A percentile compares a stretch with the other conserved stretches of the same genome.
Evolutionary conservation across 1,140 invertebrate species (phyloP).

Genomic region (Akabosia matsudoensis): DNA sequence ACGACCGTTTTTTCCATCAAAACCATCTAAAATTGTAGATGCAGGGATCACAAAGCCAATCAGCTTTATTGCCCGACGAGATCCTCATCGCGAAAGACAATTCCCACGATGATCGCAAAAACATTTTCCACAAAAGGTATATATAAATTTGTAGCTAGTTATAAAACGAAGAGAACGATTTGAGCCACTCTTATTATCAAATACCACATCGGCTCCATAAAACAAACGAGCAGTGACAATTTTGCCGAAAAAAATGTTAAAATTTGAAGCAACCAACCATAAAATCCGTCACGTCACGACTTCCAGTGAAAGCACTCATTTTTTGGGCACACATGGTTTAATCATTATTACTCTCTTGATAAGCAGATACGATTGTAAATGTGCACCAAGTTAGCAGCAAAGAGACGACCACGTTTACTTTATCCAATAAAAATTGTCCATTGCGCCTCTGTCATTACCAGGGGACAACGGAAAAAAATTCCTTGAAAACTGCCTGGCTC

Average conservation of each 20-base stretch:
- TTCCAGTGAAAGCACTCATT: background rate
- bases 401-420: background rate
- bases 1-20: background rate
- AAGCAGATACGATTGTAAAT: background rate
- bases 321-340: background rate
- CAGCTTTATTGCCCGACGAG: too few species aligned
- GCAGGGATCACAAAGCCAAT: background rate
- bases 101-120: background rate
- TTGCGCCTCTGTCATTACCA: background rate
- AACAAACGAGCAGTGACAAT: too few species aligned
- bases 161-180: background rate
- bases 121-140: background rate
- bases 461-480: background rate
- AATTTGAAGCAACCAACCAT: background rate
- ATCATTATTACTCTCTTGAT: background rate
- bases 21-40: background rate
- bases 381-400: background rate
- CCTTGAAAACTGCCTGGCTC: background rate
- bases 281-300: background rate
- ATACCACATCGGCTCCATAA: too few species aligned
- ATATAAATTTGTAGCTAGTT: background rate
- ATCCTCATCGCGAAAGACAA: too few species aligned
- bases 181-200: background rate
- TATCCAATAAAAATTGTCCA: too few species aligned
- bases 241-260: too few species aligned